Base-by-base conservation (phyloP, 2,797 vertebrate species). In the Orientallactaga sibirica region DNA sequence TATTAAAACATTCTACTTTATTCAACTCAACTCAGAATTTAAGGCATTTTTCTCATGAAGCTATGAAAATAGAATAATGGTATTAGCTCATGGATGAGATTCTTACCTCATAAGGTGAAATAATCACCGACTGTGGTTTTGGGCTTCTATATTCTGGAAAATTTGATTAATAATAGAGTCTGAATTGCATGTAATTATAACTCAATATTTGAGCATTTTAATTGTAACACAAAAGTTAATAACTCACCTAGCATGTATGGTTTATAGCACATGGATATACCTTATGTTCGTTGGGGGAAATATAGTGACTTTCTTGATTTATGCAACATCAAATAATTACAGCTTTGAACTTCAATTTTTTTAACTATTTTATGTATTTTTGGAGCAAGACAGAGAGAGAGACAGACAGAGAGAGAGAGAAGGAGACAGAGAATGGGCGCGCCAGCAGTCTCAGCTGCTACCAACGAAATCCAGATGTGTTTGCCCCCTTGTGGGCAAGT, bases 11-110 rank as follows among this genome's bases (percentile, higher is more conserved):
- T 90, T 85, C 25, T 0, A 43, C 22, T 91, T 83, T 91, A 80
- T 71, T 93, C n/a, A 81, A 29, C 37, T 67, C 48, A 84, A 48
- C 80, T 83, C 79, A 93, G 67, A 58, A 92, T 97, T 95, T 83
- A 93, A 93, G 37, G 2, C 24, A 33, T 92, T 90, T 62, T 92
- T 86, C 16, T 89, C 25, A 83, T 74, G 89, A 82, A 93, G 64
- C 27, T 86, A 48, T 67, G 66, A 84, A 83, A 87, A 15, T 74
- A 33, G 29, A 76, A 18, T 92, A 19, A 77, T 68, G 73, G 81
- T 0, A 1, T 37, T 1, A 83, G 19, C 15, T 88, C 14, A 41
- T 62, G 29, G 29, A 25, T 79, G 37, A 88, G 67, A 67, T 73
- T 90, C 71, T 92, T 90, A 27, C 29, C 24, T 81, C 33, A 43